Conservation (phyloP, 2,888 invertebrate genomes). For the Drosophila stalkeri region DNA sequence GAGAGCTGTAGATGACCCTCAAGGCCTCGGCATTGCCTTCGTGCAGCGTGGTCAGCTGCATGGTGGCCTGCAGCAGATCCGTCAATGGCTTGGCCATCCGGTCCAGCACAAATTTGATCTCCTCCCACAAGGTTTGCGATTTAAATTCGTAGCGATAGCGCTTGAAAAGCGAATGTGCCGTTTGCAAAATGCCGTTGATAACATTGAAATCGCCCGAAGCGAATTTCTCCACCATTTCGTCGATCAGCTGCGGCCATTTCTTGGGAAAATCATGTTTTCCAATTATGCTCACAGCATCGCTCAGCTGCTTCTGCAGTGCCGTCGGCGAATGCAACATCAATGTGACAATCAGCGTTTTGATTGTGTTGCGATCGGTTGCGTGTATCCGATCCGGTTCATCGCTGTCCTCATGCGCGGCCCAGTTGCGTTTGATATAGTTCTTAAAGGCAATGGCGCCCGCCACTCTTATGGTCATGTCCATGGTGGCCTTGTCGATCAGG, state of each 20-base stretch:
- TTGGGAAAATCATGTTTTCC: slow-evolving; percentile 98
- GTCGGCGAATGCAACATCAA: slow-evolving; percentile 97
- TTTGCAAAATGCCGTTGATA: slow-evolving; percentile 97
- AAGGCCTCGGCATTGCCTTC: slow-evolving; percentile 92
- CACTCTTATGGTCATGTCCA: slow-evolving; percentile 93
- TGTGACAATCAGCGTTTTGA: slow-evolving; percentile 94
- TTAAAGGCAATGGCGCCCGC: slow-evolving; percentile 98
- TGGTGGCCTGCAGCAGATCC: slow-evolving; percentile 95
- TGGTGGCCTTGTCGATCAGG: slow-evolving; percentile 92
- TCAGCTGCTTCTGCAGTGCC: slow-evolving; percentile 96
- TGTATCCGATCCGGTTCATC: slow-evolving; percentile 93
- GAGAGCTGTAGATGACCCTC: slow-evolving; percentile 94
- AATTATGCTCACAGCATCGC: slow-evolving; percentile 97
- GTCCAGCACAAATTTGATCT: slow-evolving; percentile 98
- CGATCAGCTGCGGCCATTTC: slow-evolving; percentile 97
- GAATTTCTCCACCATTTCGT: slow-evolving; percentile 97
- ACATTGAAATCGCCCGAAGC: slow-evolving; percentile 95
- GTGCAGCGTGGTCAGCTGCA: slow-evolving; percentile 92
- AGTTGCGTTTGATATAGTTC: slow-evolving; percentile 98
- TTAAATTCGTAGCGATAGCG: slow-evolving; percentile 98
- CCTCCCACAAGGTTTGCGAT: slow-evolving; percentile 96
- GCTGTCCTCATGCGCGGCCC: slow-evolving; percentile 90
- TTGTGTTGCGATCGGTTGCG: slow-evolving; percentile 90
- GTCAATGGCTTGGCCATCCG: slow-evolving; percentile 97
- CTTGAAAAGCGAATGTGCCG: slow-evolving; percentile 98